Evolutionary conservation across 2,888 invertebrate genomes (phyloP).

Genomic region (Ferrisia virgata): DNA sequence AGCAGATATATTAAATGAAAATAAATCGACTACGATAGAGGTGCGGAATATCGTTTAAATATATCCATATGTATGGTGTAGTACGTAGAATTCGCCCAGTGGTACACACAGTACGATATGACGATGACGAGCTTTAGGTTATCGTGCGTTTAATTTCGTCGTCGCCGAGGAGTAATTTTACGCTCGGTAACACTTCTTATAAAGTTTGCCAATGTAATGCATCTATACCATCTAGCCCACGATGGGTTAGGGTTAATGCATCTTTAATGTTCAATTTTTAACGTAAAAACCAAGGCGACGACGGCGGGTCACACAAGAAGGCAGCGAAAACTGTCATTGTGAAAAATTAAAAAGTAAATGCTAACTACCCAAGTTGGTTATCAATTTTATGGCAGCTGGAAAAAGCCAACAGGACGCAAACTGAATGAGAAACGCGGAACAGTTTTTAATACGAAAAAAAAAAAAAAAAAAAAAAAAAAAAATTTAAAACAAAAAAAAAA

Average conservation of each 20-base stretch:
- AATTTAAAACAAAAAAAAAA: too few species aligned
- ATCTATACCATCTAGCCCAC: too few species aligned
- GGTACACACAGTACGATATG: not conserved
- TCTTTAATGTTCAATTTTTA: not conserved
- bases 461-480: too few species aligned
- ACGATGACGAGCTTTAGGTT: not conserved
- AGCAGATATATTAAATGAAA: too few species aligned
- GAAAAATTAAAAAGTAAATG: conserved; percentile 10
- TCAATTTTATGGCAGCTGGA: not conserved
- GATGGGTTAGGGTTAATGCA: not conserved
- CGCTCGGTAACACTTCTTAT: not conserved
- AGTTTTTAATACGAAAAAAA: not conserved
- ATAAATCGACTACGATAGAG: not conserved
- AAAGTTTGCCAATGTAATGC: not conserved
- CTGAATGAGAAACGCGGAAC: not conserved
- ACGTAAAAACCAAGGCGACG: not conserved
- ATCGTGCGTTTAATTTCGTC: not conserved
- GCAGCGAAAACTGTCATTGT: conserved; percentile 15
- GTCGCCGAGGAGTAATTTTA: not conserved
- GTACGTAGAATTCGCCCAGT: too few species aligned
- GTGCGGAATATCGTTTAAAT: too few species aligned
- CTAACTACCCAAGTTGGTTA: not conserved
- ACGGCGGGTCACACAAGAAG: too few species aligned
- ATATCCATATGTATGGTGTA: too few species aligned
- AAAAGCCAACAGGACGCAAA: not conserved